phyloP scores from a whole-genome alignment of 2,113 vertebrate species.

The Ophthalmolycus amberensis region DNA sequence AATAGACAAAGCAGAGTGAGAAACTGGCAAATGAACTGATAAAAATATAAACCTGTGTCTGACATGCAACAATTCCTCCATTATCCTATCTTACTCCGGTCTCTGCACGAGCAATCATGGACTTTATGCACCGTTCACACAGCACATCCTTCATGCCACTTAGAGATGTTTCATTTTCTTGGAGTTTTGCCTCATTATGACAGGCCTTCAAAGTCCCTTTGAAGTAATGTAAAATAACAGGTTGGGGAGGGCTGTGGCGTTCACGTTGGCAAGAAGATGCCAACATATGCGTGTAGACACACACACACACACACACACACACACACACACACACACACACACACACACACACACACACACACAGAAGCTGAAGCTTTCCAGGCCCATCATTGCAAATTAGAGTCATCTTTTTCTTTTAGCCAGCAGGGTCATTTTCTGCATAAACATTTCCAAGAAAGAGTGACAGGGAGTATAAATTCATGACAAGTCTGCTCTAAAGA shows the following conservation, averaged over 20 bases:
- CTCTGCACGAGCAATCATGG: background rate
- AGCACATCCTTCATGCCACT: constrained; percentile 16
- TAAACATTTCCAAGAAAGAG: constrained; percentile 45
- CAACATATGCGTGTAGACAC: constrained; percentile 10
- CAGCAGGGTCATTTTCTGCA: constrained; percentile 50
- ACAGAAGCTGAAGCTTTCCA: constrained; percentile 40
- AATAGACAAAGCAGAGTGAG: background rate
- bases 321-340: constrained; percentile 10
- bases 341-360: background rate
- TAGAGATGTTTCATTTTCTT: constrained; percentile 23
- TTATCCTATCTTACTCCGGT: constrained; percentile 7
- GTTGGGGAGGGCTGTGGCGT: constrained; percentile 13
- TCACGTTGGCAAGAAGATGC: constrained; percentile 17
- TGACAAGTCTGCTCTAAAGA: constrained; percentile 44
- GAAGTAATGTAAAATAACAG: constrained; percentile 58
- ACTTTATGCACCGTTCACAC: constrained; percentile 17
- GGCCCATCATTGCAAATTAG: constrained; percentile 61
- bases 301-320: background rate
- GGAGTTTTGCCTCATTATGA: constrained; percentile 53
- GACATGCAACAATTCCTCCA: constrained; percentile 10
- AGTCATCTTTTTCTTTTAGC: constrained; percentile 21
- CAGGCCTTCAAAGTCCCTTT: constrained; percentile 52
- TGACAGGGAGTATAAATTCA: constrained; percentile 46
- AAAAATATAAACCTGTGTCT: background rate
- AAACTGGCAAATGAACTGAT: background rate